These are phyloP conservation scores for Ischnus inquisitorius DNA, from an alignment of 2,888 invertebrate genomes.

Conservation along the genomic window DNA sequence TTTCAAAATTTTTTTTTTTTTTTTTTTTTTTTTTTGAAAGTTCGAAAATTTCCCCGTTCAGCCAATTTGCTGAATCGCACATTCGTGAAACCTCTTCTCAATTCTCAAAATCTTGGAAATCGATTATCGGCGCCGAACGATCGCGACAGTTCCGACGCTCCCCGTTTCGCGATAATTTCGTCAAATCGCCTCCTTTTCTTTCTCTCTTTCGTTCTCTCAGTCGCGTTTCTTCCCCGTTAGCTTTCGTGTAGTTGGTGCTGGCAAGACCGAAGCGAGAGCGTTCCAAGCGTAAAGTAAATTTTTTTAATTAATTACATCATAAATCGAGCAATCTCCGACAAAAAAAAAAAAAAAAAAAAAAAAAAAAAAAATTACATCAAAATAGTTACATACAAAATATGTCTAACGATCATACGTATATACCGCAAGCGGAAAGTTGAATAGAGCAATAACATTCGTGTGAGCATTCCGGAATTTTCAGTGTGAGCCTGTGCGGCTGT, in stretches of 20 bases:
- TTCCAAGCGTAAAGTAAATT: conserved; percentile 57
- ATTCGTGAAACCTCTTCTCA: too few relatives aligned
- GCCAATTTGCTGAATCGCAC: too few relatives aligned
- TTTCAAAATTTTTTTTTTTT: too few relatives aligned
- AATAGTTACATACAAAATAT: too few relatives aligned
- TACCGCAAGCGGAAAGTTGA: too few relatives aligned
- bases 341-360: background rate
- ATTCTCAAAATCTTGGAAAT: too few relatives aligned
- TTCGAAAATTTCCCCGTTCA: too few relatives aligned
- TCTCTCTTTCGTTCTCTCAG: conserved; percentile 3
- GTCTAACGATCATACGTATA: too few relatives aligned
- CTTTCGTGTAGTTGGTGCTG: conserved; percentile 52
- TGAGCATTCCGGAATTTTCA: conserved; percentile 19
- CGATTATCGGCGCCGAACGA: background rate
- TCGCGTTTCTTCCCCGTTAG: conserved; percentile 9
- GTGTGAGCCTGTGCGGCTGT: background rate
- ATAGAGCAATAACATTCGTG: background rate
- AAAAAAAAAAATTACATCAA: background rate
- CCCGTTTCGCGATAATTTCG: background rate
- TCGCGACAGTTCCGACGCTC: background rate
- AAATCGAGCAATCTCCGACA: background rate
- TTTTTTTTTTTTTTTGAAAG: too few relatives aligned
- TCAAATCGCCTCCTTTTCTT: background rate
- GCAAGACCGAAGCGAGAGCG: conserved; percentile 63
- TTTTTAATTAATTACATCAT: conserved; percentile 42